These are phyloP conservation scores for Sciurus carolinensis DNA, from an alignment of 2,797 vertebrate genomes.

Conservation along the genomic window DNA sequence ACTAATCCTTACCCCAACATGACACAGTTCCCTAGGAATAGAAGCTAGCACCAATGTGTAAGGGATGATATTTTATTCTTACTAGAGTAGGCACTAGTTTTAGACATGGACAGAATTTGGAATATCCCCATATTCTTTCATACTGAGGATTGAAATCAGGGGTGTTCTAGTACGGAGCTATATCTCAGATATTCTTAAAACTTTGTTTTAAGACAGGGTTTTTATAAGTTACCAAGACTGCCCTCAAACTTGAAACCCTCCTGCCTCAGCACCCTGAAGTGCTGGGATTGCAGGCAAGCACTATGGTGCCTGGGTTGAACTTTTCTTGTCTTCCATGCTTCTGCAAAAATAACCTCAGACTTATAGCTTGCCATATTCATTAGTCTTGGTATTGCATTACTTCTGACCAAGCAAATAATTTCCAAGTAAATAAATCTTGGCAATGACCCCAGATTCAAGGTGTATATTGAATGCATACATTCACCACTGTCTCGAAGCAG, in stretches of 20 bases:
- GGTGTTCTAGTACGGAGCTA: too few species aligned
- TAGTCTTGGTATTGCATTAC: neutral
- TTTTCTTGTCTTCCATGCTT: neutral
- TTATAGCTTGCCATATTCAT: neutral
- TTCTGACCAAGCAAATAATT: neutral
- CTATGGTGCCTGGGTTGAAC: too few species aligned
- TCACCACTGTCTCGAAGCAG: neutral
- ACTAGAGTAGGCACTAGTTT: neutral
- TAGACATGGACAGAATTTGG: neutral
- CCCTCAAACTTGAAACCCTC: too few species aligned
- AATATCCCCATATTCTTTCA: neutral
- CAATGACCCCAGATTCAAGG: neutral
- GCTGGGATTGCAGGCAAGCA: too few species aligned
- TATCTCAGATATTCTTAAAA: too few species aligned
- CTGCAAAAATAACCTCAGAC: neutral
- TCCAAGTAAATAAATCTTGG: neutral
- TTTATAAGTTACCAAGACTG: too few species aligned
- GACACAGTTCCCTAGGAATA: neutral
- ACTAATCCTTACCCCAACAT: neutral
- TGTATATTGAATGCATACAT: neutral
- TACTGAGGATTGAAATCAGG: too few species aligned
- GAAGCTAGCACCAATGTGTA: neutral
- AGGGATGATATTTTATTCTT: neutral
- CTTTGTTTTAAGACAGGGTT: too few species aligned
- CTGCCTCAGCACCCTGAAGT: too few species aligned